These are phyloP conservation scores for Melanotaenia maccullochi DNA, from an alignment of 2,797 vertebrate species.

Conservation along the genomic window DNA sequence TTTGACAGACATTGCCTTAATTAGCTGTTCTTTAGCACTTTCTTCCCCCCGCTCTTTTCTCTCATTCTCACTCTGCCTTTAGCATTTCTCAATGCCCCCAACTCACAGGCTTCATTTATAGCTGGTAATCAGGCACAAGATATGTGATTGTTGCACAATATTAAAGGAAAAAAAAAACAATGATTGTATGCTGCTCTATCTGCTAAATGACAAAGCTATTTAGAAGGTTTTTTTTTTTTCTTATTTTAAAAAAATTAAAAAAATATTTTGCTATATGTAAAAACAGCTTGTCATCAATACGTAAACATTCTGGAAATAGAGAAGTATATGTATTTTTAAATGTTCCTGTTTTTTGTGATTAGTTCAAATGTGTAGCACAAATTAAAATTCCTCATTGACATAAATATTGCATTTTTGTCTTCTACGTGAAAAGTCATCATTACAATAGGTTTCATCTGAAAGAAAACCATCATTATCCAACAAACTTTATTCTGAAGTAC, in stretches of 20 bases:
- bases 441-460: background rate
- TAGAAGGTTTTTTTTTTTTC: conserved; percentile 72
- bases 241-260: conserved; percentile 67
- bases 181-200: conserved; percentile 79
- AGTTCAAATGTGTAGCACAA: conserved; percentile 80
- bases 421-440: background rate
- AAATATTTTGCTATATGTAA: conserved; percentile 78
- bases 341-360: conserved; percentile 80
- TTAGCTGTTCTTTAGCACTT: conserved; percentile 58
- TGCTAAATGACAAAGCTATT: conserved; percentile 79
- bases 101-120: conserved; percentile 52
- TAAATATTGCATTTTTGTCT: conserved; percentile 19
- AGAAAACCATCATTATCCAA: conserved; percentile 44
- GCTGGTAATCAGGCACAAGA: conserved; percentile 68
- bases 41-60: conserved; percentile 13
- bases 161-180: conserved; percentile 51
- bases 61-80: conserved; percentile 54
- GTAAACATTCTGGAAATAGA: conserved; percentile 80
- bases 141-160: conserved; percentile 75
- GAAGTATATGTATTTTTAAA: conserved; percentile 82
- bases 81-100: conserved; percentile 49
- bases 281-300: conserved; percentile 73
- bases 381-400: conserved; percentile 79
- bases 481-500: conserved; percentile 65
- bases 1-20: conserved; percentile 56